phyloP scores from a whole-genome alignment of 2,113 vertebrate genomes.

The Oncorhynchus nerka region DNA sequence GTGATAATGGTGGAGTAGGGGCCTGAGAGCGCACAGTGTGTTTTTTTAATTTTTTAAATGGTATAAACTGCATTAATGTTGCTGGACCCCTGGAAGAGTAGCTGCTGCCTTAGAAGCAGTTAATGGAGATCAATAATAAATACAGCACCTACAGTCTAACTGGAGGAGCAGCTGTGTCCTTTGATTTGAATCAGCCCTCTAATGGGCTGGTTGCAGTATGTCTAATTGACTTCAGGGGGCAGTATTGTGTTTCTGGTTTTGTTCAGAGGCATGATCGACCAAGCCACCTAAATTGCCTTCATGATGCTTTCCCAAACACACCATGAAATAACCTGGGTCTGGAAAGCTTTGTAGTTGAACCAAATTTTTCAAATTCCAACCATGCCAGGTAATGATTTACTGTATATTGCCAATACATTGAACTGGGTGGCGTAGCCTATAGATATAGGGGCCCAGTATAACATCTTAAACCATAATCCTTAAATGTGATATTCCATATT shows the following conservation, averaged over 20 bases:
- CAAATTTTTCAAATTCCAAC: slow-evolving; percentile 71
- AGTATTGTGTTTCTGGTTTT: slow-evolving; percentile 57
- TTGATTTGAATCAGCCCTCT: too few species aligned
- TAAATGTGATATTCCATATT: slow-evolving; percentile 66
- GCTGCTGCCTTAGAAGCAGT: too few species aligned
- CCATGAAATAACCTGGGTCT: slow-evolving; percentile 75
- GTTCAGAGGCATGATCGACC: slow-evolving; percentile 42
- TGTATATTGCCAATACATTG: slow-evolving; percentile 52
- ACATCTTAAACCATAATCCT: slow-evolving; percentile 71
- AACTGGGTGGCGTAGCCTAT: slow-evolving; percentile 61
- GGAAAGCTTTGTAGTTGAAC: slow-evolving; percentile 74
- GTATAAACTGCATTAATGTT: too few species aligned
- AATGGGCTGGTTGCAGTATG: slow-evolving; percentile 47
- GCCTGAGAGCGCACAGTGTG: too few species aligned
- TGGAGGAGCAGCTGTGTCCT: too few species aligned
- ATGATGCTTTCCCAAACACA: slow-evolving; percentile 66
- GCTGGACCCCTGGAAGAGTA: too few species aligned
- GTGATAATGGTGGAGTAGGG: too few species aligned
- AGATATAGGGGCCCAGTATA: slow-evolving; percentile 66
- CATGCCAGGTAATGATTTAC: slow-evolving; percentile 67
- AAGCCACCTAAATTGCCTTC: slow-evolving; percentile 60
- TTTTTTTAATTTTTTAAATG: too few species aligned
- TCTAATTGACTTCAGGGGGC: slow-evolving; percentile 59
- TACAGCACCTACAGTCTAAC: too few species aligned
- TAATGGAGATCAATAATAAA: too few species aligned